Percentiles rank a stretch among this genome's conserved stretches.
Evolutionary conservation across 2,888 invertebrate species (phyloP).

Genomic region (Venusia cambrica): DNA sequence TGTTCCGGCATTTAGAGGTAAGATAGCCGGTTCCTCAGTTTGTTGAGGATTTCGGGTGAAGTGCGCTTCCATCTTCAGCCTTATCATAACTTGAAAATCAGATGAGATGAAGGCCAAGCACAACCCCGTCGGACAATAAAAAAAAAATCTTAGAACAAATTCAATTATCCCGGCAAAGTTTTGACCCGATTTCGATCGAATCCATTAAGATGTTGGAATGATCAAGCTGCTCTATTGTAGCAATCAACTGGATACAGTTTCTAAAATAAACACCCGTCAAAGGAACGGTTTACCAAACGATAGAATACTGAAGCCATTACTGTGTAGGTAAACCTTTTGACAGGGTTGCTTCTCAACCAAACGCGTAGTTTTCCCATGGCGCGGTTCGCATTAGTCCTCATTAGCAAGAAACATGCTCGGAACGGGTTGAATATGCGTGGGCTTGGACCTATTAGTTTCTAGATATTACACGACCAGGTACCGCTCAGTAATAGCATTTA

Average conservation of each 20-base stretch:
- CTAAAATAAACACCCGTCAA: conserved; percentile 53
- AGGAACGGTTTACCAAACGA: conserved; percentile 43
- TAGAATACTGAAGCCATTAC: conserved; percentile 38
- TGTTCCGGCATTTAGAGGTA: no score
- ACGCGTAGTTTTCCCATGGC: conserved; percentile 2
- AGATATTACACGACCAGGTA: conserved; percentile 2
- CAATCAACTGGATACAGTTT: background rate
- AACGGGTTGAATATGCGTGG: conserved; percentile 19
- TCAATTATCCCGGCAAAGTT: no score
- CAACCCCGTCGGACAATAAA: no score
- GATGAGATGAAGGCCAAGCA: no score
- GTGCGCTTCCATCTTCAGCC: no score
- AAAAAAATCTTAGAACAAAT: no score
- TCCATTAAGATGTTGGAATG: no score
- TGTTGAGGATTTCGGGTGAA: no score
- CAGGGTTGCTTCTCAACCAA: conserved; percentile 18
- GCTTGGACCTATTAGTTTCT: conserved; percentile 15
- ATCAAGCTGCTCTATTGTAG: background rate
- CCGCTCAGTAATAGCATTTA: conserved; percentile 1
- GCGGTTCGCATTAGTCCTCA: conserved; percentile 16
- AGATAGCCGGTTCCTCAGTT: no score
- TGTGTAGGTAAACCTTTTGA: conserved; percentile 44
- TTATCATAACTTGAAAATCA: no score
- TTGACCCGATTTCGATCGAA: no score
- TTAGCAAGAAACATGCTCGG: conserved; percentile 19